A percentile compares a stretch with the other conserved stretches of the same genome.
Evolutionary conservation across 2,888 invertebrate species (phyloP).

Genomic region (Antheraea assamensis): DNA sequence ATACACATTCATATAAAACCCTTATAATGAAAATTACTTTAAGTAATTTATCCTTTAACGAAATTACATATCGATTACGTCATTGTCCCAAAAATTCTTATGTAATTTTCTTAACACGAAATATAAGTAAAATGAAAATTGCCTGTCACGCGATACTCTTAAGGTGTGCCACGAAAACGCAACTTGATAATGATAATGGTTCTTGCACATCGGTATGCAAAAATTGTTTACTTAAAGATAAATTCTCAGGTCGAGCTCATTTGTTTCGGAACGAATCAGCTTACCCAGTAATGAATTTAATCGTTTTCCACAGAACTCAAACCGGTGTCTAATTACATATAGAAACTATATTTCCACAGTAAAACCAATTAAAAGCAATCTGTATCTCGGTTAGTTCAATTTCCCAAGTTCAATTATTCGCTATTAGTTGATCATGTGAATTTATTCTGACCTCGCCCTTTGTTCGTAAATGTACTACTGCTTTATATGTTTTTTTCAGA

Average conservation of each 20-base stretch:
- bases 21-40: neutral
- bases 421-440: neutral
- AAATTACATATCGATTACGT: constrained; percentile 23
- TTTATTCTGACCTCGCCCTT: neutral
- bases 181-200: constrained; percentile 59
- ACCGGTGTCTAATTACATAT: constrained; percentile 46
- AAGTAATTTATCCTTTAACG: neutral
- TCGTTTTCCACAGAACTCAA: constrained; percentile 66
- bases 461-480: neutral
- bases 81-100: constrained; percentile 33
- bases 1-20: neutral
- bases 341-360: constrained; percentile 25
- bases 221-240: constrained; percentile 56
- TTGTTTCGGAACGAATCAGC: constrained; percentile 67
- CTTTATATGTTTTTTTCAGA: neutral
- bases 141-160: constrained; percentile 38
- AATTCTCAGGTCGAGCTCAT: constrained; percentile 60
- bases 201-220: constrained; percentile 61
- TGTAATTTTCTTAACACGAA: constrained; percentile 46
- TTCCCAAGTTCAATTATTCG: neutral
- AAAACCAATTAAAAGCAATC: constrained; percentile 13
- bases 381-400: neutral
- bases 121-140: constrained; percentile 47
- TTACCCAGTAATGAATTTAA: constrained; percentile 64
- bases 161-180: constrained; percentile 49